Evolutionary conservation across 2,797 vertebrate genomes (phyloP).

Genomic region (Oreochromis grahami): DNA sequence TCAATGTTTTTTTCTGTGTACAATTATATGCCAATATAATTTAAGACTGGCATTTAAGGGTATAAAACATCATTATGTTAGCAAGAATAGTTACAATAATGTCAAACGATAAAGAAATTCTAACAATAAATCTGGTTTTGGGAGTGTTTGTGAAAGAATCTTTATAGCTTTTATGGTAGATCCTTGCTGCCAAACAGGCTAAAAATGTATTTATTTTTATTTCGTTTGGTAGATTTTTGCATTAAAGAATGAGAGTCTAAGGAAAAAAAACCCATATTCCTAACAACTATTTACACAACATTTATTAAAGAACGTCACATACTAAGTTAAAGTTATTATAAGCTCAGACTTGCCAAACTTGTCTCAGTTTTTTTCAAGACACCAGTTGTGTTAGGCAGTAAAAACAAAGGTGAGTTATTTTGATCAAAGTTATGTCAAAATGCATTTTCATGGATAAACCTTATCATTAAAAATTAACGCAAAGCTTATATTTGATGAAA

Average conservation of each 20-base stretch:
- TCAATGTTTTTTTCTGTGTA: not conserved
- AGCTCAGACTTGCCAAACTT: not conserved
- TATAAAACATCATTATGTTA: not conserved
- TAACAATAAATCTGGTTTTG: not conserved
- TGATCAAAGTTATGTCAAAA: not conserved
- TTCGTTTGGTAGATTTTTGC: not conserved
- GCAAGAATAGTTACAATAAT: not conserved
- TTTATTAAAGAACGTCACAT: accelerated
- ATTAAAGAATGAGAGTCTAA: accelerated
- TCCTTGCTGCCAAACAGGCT: accelerated
- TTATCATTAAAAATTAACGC: not conserved
- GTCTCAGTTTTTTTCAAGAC: not conserved
- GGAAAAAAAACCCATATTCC: not conserved
- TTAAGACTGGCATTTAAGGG: not conserved
- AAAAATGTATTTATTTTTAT: not conserved
- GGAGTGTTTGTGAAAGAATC: not conserved
- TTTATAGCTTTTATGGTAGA: not conserved
- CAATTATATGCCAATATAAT: not conserved
- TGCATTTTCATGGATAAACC: not conserved
- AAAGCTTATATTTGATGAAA: not conserved
- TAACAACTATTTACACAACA: not conserved
- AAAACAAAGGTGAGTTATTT: not conserved
- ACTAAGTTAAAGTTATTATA: not conserved
- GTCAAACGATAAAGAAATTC: not conserved
- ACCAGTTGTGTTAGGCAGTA: not conserved